Evolutionary conservation across 1,140 invertebrate species (phyloP).

Genomic region (Wiebesia pumilae): DNA sequence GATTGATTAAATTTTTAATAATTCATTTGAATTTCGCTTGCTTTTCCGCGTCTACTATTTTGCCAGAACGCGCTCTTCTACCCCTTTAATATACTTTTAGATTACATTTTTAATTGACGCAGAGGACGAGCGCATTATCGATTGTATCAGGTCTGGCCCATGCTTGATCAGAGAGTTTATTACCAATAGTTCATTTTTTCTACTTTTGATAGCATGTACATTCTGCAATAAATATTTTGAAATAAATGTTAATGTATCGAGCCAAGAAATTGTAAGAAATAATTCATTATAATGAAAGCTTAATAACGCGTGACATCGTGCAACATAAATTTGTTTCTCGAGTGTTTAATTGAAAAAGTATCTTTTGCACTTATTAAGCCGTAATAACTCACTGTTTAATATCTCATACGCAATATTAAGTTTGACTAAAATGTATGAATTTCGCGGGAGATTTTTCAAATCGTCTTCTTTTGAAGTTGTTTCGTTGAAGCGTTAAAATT

Average conservation of each 20-base stretch:
- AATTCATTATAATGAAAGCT: too few relatives aligned
- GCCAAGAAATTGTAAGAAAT: too few relatives aligned
- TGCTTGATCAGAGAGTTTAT: conserved; percentile 47
- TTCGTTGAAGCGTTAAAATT: conserved; percentile 34
- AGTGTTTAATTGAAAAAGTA: not conserved
- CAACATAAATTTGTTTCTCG: too few relatives aligned
- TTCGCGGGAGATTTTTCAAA: not conserved
- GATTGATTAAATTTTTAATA: conserved; percentile 76
- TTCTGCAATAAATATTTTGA: not conserved
- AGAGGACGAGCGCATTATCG: conserved; percentile 70
- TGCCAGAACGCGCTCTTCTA: conserved; percentile 51
- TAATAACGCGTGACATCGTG: not conserved
- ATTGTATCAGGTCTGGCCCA: conserved; percentile 57
- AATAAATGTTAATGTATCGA: not conserved
- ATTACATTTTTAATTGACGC: conserved; percentile 71
- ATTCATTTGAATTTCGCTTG: conserved; percentile 74
- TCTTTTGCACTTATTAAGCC: not conserved
- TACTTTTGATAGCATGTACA: conserved; percentile 5
- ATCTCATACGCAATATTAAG: too few relatives aligned
- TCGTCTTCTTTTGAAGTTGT: not conserved
- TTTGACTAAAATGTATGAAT: not conserved
- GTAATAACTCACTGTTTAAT: not conserved
- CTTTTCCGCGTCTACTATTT: conserved; percentile 49
- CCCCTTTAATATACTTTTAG: conserved; percentile 71
- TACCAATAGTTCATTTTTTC: conserved; percentile 39